A percentile compares a stretch with the other conserved stretches of the same genome.
These are phyloP conservation scores for Ormyrus thymus DNA, from an alignment of 2,888 invertebrate species.

Conservation along the genomic window DNA sequence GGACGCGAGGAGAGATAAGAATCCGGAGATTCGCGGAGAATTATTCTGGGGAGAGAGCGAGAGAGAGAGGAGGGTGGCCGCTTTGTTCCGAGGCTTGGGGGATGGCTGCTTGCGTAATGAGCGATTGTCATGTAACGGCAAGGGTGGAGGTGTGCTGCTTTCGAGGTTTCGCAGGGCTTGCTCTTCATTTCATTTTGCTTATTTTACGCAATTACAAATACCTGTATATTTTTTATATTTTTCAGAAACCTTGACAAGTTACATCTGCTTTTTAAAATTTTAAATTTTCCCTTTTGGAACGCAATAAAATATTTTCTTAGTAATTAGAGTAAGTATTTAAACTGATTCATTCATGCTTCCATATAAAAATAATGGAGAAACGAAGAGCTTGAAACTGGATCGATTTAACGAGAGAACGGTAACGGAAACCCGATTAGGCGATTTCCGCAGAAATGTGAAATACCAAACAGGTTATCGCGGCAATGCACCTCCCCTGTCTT, in stretches of 20 bases:
- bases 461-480: slow-evolving; percentile 39
- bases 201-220: too few relatives aligned
- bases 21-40: not conserved
- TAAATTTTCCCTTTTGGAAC: too few relatives aligned
- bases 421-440: slow-evolving; percentile 18
- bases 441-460: slow-evolving; percentile 15
- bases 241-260: too few relatives aligned
- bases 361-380: not conserved
- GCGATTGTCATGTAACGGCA: too few relatives aligned
- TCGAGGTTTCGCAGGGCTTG: too few relatives aligned
- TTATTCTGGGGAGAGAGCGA: not conserved
- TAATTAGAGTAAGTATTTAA: too few relatives aligned
- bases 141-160: too few relatives aligned
- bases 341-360: too few relatives aligned
- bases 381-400: not conserved
- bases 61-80: not conserved
- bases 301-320: too few relatives aligned
- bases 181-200: too few relatives aligned
- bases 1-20: slow-evolving; percentile 22
- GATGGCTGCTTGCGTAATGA: not conserved
- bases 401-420: slow-evolving; percentile 15
- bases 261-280: too few relatives aligned
- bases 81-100: not conserved
- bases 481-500: slow-evolving; percentile 48
- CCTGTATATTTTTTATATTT: too few relatives aligned